A percentile compares a stretch with the other conserved stretches of the same genome.
These are phyloP conservation scores for Agrotis ipsilon DNA, from an alignment of 2,888 invertebrate species.

Conservation along the genomic window DNA sequence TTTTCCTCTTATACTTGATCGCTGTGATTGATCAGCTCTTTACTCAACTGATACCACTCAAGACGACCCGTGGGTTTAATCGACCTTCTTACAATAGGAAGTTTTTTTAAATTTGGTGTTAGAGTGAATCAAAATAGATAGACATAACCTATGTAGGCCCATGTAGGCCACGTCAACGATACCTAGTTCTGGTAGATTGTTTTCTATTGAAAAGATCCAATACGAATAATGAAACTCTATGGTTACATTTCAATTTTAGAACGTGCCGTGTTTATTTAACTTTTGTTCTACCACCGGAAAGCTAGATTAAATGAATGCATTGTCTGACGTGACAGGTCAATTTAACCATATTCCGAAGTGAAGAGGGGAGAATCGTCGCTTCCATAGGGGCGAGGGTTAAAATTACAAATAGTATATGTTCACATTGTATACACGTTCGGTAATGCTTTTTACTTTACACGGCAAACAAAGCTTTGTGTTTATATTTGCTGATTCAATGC, in stretches of 20 bases:
- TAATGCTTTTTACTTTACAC: conserved; percentile 50
- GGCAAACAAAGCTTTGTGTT: conserved; percentile 38
- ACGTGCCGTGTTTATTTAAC: neutral
- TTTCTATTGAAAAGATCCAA: neutral
- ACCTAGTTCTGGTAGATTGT: too few species aligned
- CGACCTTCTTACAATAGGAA: too few species aligned
- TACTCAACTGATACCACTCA: too few species aligned
- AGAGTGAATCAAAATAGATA: too few species aligned
- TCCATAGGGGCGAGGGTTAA: conserved; percentile 39
- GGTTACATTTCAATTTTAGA: neutral
- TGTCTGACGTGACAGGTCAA: conserved; percentile 5
- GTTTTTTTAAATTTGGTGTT: too few species aligned
- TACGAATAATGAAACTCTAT: too few species aligned
- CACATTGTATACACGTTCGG: conserved; percentile 7
- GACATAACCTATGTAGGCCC: too few species aligned
- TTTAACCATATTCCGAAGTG: conserved; percentile 1
- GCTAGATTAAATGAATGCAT: neutral
- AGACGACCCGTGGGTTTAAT: too few species aligned
- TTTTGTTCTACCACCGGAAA: conserved; percentile 1
- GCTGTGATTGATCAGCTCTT: too few species aligned
- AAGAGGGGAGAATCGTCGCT: conserved; percentile 24
- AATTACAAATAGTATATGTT: conserved; percentile 43
- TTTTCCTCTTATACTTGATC: too few species aligned
- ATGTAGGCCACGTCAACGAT: too few species aligned
- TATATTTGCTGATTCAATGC: conserved; percentile 17